Base-by-base conservation (phyloP, 2,888 invertebrate genomes). In the Melipona bicolor region DNA sequence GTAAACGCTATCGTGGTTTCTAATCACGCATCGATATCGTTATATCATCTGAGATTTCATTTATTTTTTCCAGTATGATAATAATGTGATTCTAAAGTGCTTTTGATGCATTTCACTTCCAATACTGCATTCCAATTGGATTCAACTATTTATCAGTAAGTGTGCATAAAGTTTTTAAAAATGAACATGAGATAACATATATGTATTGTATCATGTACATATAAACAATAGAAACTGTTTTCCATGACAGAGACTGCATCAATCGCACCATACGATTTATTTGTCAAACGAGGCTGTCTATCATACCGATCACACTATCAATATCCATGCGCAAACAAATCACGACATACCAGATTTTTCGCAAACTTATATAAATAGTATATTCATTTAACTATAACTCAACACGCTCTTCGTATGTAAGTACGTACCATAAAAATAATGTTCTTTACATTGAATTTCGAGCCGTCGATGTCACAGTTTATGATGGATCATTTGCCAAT, bases 401-500 rank as follows among this genome's bases (percentile, higher is more conserved):
- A 32, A 32, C 32, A 32, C 32, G 32, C 32, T 32, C 32, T 32
- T 32, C 19, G 3, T 36, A n/a, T n/a, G 5, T 17, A 11, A 9
- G 11, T 64, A 49, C 17, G 2, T 32, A 13, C 21, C 15, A 13
- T 6, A 15, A 67, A 67, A 67, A n/a, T 49, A 67, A 24, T 24
- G 19, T 50, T 36, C 15, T 59, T 59, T 36, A 15, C 15, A 43
- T 15, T 21, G 15, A n/a, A 9, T 6, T 19, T 52, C 3, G 9
- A 9, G 11, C 3, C 21, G 19, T 61, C 59, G 13, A 59, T 24
- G 24, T 19, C 11, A 11, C 32, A 11, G 36, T 4, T 54, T 24
- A 50, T 36, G 56, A 59, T 52, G 50, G 64, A 69, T 70, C n/a
- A 50, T 17, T 50, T 2, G 4, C 3, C 50, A 70, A 77, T 80